Evolutionary conservation across 1,140 invertebrate species (phyloP), one percentile per base, ranked within the genome.

Genomic region (Drosophila parabipectinata): DNA sequence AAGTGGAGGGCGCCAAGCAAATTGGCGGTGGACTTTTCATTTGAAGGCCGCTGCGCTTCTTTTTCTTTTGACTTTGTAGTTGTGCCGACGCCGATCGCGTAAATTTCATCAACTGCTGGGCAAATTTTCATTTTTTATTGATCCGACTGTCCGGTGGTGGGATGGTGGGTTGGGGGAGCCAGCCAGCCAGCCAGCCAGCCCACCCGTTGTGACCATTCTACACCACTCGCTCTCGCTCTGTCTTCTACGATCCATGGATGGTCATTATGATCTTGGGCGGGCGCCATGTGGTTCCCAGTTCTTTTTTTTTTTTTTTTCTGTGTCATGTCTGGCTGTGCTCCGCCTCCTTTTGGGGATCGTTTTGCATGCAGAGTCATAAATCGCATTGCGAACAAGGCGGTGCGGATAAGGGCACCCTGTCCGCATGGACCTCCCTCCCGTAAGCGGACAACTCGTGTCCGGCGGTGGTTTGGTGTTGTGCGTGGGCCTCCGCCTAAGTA

Each of bases 31-130:
- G 77, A 51, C 64, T 69, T 77, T 78, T 68, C 59, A 63, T 53
- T 57, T 66, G 74, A 60, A 55, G 74, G 72, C 60, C 52, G 34
- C 58, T 52, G 59, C 58, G 55, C 47, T 57, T 52, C 55, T 39
- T 14, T 34, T 28, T 24, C 14, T 58, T 79, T 61, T 61, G 78
- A 73, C 68, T 87, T 87, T 87, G 83, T 75, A 79, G 69, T 64
- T 87, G 63, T 67, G 84, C 83, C 83, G 84, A 72, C 84, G 75
- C 62, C 72, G 83, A 88, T 88, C 83, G 83, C 82, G 82, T 88
- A 87, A 88, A 88, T 87, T 87, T 87, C 83, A 88, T 88, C 83
- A 88, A 87, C 79, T 88, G 83, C 83, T 89, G 79, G 71, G 79
- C 83, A 88, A 87, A 82, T 88, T 87, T 79, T 53, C 52, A 51